Evolutionary conservation across 2,113 vertebrate genomes (phyloP).

Genomic region (Poeciliopsis prolifica): DNA sequence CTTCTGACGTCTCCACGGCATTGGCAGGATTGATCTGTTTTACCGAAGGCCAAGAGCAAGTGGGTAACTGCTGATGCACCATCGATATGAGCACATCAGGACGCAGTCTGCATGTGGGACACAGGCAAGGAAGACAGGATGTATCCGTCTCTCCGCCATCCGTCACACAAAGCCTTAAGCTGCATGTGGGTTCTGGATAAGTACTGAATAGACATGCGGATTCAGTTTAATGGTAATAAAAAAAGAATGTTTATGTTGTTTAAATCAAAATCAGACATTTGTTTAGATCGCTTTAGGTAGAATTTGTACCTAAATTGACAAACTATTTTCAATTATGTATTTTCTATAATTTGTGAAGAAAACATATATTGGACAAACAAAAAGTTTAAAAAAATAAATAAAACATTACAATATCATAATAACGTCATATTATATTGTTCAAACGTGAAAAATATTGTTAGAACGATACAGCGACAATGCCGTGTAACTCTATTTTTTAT

Average conservation of each 20-base stretch:
- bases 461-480: too few relatives aligned
- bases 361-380: not conserved
- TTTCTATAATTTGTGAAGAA: not conserved
- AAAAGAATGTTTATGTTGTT: too few relatives aligned
- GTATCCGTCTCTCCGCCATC: slow-evolving; percentile 36
- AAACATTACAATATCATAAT: too few relatives aligned
- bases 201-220: too few relatives aligned
- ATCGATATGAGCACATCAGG: slow-evolving; percentile 43
- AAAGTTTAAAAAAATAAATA: too few relatives aligned
- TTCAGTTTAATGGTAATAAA: not conserved
- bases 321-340: not conserved
- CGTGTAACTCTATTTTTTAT: too few relatives aligned
- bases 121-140: slow-evolving; percentile 8
- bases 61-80: slow-evolving; percentile 23
- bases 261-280: too few relatives aligned
- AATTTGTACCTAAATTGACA: too few relatives aligned
- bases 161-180: not conserved
- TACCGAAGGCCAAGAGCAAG: slow-evolving; percentile 32
- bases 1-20: slow-evolving; percentile 12
- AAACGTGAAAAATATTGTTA: too few relatives aligned
- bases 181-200: not conserved
- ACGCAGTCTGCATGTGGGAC: slow-evolving; percentile 7
- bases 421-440: too few relatives aligned
- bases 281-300: not conserved
- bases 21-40: slow-evolving; percentile 51